Evolutionary conservation across 2,888 invertebrate species (phyloP).

Genomic region (Hofmannophila pseudospretella): DNA sequence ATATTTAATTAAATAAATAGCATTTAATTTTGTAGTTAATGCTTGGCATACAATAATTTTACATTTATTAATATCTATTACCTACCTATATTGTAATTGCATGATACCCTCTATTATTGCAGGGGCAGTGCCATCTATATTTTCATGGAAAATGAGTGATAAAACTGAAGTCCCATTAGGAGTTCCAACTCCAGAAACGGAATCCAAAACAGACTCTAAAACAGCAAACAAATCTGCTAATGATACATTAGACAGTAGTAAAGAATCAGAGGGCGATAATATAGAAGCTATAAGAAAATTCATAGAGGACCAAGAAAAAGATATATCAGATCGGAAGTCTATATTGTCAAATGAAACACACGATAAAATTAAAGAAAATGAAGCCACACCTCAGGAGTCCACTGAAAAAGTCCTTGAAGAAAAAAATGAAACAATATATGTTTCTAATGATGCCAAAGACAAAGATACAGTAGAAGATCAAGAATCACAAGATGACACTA

Average conservation of each 20-base stretch:
- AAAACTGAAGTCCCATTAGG: constrained; percentile 15
- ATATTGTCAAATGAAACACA: background rate
- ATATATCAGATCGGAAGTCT: constrained; percentile 26
- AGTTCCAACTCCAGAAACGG: constrained; percentile 25
- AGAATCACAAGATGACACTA: constrained; percentile 22
- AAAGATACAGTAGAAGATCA: constrained; percentile 12
- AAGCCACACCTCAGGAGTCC: background rate
- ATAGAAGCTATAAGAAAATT: constrained; percentile 60
- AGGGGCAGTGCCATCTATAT: constrained; percentile 85
- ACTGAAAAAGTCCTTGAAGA: constrained; percentile 5
- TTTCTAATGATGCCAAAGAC: constrained; percentile 8
- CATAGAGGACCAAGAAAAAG: constrained; percentile 54
- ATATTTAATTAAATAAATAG: background rate
- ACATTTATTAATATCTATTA: background rate
- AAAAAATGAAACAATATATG: background rate
- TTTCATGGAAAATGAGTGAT: constrained; percentile 73
- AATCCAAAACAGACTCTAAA: constrained; percentile 8
- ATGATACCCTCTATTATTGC: constrained; percentile 21
- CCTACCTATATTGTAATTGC: background rate
- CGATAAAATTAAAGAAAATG: constrained; percentile 2
- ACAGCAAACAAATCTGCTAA: constrained; percentile 2
- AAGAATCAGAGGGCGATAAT: constrained; percentile 51
- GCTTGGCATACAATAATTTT: constrained; percentile 7
- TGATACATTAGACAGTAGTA: constrained; percentile 27
- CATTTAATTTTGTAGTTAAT: constrained; percentile 6